phyloP scores from a whole-genome alignment of 2,113 vertebrate species.

The Terrapene triunguis region DNA sequence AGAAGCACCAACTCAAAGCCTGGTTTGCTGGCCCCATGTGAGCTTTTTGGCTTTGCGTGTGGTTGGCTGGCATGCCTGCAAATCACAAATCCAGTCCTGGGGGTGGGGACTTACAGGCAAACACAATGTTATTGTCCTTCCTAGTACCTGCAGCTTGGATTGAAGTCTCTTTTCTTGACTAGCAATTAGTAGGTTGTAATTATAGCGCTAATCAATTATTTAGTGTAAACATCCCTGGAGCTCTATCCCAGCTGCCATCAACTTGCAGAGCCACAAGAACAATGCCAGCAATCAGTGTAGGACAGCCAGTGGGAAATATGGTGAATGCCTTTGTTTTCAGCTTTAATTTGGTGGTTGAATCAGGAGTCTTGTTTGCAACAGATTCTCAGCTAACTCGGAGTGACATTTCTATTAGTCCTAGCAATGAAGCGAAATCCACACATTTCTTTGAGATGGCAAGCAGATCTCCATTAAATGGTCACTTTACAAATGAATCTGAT shows the following conservation, averaged over 20 bases:
- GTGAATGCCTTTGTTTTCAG: background rate
- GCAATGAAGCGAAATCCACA: conserved; percentile 50
- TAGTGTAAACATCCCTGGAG: background rate
- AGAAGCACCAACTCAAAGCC: background rate
- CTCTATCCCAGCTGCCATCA: background rate
- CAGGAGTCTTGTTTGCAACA: background rate
- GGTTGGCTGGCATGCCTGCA: background rate
- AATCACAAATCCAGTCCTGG: background rate
- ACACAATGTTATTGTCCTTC: accelerated
- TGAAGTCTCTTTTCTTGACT: background rate
- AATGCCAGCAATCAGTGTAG: background rate
- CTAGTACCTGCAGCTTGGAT: background rate
- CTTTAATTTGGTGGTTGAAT: background rate
- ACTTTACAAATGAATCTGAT: background rate
- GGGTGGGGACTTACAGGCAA: background rate
- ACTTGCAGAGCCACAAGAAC: background rate
- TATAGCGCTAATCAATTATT: background rate
- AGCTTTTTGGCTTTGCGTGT: background rate
- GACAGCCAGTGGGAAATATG: accelerated
- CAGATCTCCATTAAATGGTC: conserved; percentile 3
- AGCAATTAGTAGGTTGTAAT: conserved; percentile 17
- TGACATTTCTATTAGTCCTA: background rate
- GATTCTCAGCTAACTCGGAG: background rate
- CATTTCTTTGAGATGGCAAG: conserved; percentile 11
- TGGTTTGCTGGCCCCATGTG: background rate